Evolutionary conservation across 2,888 invertebrate species (phyloP), one percentile per base, ranked within the genome.

Genomic region (Terebella lapidaria): DNA sequence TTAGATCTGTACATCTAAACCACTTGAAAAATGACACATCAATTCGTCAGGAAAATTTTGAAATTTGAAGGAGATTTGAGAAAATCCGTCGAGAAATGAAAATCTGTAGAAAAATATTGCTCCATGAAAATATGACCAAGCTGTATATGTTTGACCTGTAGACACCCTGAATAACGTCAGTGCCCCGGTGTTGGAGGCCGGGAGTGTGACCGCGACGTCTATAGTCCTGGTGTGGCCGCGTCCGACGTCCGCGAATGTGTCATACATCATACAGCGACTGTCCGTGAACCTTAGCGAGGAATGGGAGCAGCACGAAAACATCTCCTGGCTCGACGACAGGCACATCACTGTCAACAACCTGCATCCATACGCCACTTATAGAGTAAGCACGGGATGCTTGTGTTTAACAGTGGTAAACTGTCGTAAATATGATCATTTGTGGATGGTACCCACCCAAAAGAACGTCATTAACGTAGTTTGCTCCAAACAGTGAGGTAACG

Each of bases 361-460:
- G 54, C 87, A 89, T 68, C 93, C 94, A 0, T 94, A 91, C 76
- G 90, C 92, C 0, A 91, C 90, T 76, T 94, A 94, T 77, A 86
- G 89, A 84, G 94, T 94, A 83, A 83, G 84, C 28, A 20, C 27
- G 20, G 2, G 10, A 4, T 2, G 15, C 15, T 52, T 2, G 2
- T 27, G 27, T n/a, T n/a, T n/a, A n/a, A n/a, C n/a, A n/a, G n/a
- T n/a, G n/a, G n/a, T n/a, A n/a, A n/a, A n/a, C n/a, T n/a, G n/a
- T n/a, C n/a, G n/a, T n/a, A n/a, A n/a, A n/a, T n/a, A n/a, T n/a
- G n/a, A n/a, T n/a, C n/a, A n/a, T n/a, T n/a, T n/a, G n/a, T n/a
- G n/a, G n/a, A n/a, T n/a, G n/a, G n/a, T n/a, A n/a, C n/a, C n/a
- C n/a, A n/a, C n/a, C n/a, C n/a, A n/a, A n/a, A n/a, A n/a, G n/a